Evolutionary conservation across 2,888 invertebrate genomes (phyloP).

Genomic region (Laspeyria flexula): DNA sequence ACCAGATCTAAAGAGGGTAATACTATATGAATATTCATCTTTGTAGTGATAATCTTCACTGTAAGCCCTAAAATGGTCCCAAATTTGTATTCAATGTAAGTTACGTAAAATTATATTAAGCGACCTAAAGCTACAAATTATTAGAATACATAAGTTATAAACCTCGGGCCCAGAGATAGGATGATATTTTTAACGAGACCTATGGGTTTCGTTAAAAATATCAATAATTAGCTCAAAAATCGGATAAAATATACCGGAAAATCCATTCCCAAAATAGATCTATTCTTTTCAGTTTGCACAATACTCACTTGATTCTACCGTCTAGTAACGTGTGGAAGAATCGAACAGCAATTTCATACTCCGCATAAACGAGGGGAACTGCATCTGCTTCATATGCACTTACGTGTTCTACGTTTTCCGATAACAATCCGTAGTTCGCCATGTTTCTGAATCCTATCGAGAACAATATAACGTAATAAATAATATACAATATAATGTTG

Average conservation of each 20-base stretch:
- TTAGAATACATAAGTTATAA: too few species aligned
- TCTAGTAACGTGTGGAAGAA: constrained; percentile 67
- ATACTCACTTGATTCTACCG: constrained; percentile 68
- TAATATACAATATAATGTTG: too few species aligned
- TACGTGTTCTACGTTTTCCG: constrained; percentile 57
- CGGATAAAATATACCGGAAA: background rate
- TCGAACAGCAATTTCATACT: constrained; percentile 65
- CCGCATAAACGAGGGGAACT: constrained; percentile 65
- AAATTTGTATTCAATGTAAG: background rate
- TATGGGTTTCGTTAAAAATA: too few species aligned
- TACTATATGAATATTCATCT: constrained; percentile 62
- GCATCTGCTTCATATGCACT: constrained; percentile 57
- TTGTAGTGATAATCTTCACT: constrained; percentile 60
- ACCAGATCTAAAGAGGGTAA: constrained; percentile 62
- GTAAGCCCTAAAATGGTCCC: constrained; percentile 54
- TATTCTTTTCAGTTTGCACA: background rate
- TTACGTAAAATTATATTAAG: background rate
- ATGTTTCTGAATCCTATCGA: constrained; percentile 62
- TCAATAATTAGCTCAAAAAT: background rate
- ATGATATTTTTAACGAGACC: background rate
- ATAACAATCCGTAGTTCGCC: constrained; percentile 61
- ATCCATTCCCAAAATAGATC: background rate
- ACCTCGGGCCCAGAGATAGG: too few species aligned
- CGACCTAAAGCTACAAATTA: too few species aligned
- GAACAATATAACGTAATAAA: background rate